Conservation (phyloP, 2,113 vertebrate species). For the Rhynchopsitta pachyrhyncha region DNA sequence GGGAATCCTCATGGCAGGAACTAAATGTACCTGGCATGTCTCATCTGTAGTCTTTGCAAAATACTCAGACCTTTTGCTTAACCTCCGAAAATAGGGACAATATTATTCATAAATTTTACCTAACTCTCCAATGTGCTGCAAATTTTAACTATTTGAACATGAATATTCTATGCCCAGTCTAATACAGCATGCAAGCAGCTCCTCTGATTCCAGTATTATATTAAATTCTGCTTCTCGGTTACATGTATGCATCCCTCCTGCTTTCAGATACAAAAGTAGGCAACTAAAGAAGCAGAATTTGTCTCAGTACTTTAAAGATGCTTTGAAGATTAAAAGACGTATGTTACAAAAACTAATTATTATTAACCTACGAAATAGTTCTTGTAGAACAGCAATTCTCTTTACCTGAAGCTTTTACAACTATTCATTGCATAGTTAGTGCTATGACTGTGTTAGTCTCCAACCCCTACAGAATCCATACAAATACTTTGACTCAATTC, state of each 20-base stretch:
- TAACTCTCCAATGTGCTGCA: neutral
- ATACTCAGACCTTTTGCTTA: neutral
- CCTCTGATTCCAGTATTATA: neutral
- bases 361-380: neutral
- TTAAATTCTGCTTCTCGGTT: neutral
- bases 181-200: neutral
- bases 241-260: neutral
- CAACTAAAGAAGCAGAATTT: neutral
- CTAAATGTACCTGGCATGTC: neutral
- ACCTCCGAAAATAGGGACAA: neutral
- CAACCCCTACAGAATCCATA: neutral
- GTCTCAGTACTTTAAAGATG: neutral
- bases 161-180: neutral
- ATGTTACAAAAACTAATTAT: neutral
- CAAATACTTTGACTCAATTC: neutral
- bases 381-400: neutral
- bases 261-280: neutral
- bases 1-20: neutral
- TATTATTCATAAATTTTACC: neutral
- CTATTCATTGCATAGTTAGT: neutral
- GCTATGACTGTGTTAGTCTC: neutral
- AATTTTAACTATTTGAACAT: neutral
- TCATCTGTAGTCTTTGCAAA: neutral
- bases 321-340: neutral
- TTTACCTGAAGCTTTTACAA: neutral